phyloP scores from a whole-genome alignment of 2,888 invertebrate genomes.

The Tenthredo notha region DNA sequence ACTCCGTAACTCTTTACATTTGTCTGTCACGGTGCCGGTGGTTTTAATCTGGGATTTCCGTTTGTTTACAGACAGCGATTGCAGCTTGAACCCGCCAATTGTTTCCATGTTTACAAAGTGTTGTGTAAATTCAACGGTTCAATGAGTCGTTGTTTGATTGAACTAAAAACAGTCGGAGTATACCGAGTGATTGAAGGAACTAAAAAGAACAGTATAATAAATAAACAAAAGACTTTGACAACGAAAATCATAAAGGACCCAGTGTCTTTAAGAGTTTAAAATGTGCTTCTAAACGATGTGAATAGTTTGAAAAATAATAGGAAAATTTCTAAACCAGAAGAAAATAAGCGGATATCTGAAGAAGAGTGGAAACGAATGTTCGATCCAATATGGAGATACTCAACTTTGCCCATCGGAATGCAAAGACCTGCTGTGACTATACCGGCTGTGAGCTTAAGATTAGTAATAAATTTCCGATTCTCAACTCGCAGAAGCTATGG shows the following conservation, averaged over 20 bases:
- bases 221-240: constrained; percentile 21
- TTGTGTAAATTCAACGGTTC: constrained; percentile 54
- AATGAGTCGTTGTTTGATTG: constrained; percentile 16
- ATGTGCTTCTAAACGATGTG: constrained; percentile 7
- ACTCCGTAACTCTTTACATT: constrained; percentile 7
- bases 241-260: constrained; percentile 32
- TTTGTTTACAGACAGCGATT: constrained; percentile 73
- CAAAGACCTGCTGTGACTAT: constrained; percentile 5
- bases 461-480: constrained; percentile 37
- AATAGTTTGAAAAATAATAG: neutral
- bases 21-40: constrained; percentile 34
- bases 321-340: neutral
- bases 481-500: constrained; percentile 41
- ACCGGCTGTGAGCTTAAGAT: constrained; percentile 36
- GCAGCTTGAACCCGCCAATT: constrained; percentile 65
- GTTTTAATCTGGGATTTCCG: constrained; percentile 56
- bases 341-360: neutral
- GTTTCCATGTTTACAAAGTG: constrained; percentile 55
- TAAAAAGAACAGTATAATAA: neutral
- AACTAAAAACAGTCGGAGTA: constrained; percentile 9
- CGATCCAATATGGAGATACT: constrained; percentile 44
- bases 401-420: neutral
- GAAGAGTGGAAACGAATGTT: constrained; percentile 10
- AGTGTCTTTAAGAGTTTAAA: constrained; percentile 36
- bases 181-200: constrained; percentile 24